These are phyloP conservation scores for Petrolisthes manimaculis DNA, from an alignment of 2,888 invertebrate species.

Conservation along the genomic window DNA sequence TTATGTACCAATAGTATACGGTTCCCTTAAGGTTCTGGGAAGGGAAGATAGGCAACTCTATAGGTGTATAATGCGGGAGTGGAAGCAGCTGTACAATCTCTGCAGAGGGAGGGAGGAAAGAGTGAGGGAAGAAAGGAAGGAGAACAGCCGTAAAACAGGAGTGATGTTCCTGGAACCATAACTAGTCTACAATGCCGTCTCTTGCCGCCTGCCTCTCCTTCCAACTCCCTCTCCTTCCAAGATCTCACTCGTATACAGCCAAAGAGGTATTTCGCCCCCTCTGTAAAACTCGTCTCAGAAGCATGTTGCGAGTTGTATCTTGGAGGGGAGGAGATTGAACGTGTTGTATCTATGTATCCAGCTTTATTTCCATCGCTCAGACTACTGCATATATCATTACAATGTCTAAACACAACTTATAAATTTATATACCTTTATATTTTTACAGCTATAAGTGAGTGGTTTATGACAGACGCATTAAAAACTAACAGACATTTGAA, in stretches of 20 bases:
- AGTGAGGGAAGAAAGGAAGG: not conserved
- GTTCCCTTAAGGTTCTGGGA: no score
- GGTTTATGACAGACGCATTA: no score
- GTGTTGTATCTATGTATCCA: not conserved
- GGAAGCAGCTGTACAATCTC: not conserved
- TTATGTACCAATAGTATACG: no score
- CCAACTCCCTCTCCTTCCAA: not conserved
- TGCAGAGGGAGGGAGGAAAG: conserved; percentile 23
- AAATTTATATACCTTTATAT: no score
- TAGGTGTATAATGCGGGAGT: not conserved
- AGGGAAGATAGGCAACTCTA: no score
- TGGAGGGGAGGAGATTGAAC: not conserved
- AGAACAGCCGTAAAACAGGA: not conserved
- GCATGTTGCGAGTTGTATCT: not conserved
- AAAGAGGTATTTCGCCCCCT: conserved; percentile 12
- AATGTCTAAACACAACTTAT: no score
- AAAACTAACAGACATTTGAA: no score
- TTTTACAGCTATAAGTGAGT: no score
- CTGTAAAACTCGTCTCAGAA: conserved; percentile 4
- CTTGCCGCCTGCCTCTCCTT: not conserved
- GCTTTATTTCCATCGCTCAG: not conserved
- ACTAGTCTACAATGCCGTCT: not conserved
- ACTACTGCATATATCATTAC: not conserved
- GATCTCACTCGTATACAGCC: not conserved
- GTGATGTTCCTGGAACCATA: not conserved